These are phyloP conservation scores for Caenorhabditis wallacei DNA, from an alignment of 2,888 invertebrate species.

Conservation along the genomic window DNA sequence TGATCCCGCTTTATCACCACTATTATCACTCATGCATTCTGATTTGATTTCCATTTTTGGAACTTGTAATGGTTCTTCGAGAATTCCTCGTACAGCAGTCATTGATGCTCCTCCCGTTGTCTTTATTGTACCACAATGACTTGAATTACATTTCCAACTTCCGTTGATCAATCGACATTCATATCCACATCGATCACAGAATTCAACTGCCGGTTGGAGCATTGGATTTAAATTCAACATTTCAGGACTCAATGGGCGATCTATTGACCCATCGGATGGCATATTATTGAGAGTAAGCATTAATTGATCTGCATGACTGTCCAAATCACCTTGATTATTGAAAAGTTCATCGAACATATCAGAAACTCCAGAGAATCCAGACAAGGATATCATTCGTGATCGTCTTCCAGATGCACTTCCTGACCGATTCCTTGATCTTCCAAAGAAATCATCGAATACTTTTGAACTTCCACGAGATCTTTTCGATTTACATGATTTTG, in stretches of 20 bases:
- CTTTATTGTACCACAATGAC: constrained; percentile 37
- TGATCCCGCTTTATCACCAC: constrained; percentile 7
- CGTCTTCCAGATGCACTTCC: constrained; percentile 65
- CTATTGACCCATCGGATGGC: constrained; percentile 72
- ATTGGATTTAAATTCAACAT: constrained; percentile 60
- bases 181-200: constrained; percentile 75
- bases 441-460: constrained; percentile 66
- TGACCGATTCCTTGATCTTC: constrained; percentile 54
- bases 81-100: neutral
- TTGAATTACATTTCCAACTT: constrained; percentile 53
- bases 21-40: constrained; percentile 37
- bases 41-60: constrained; percentile 45
- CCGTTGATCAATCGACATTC: constrained; percentile 71
- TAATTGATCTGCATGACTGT: constrained; percentile 68
- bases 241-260: constrained; percentile 68
- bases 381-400: constrained; percentile 63
- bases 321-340: constrained; percentile 45
- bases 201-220: constrained; percentile 68
- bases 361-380: constrained; percentile 73
- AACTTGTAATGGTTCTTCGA: neutral
- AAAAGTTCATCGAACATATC: constrained; percentile 73
- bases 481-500: constrained; percentile 70
- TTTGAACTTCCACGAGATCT: constrained; percentile 67
- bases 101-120: constrained; percentile 18
- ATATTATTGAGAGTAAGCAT: constrained; percentile 70